These are phyloP conservation scores for Mesembrinibis cayennensis DNA, from an alignment of 2,113 vertebrate species.

Conservation along the genomic window DNA sequence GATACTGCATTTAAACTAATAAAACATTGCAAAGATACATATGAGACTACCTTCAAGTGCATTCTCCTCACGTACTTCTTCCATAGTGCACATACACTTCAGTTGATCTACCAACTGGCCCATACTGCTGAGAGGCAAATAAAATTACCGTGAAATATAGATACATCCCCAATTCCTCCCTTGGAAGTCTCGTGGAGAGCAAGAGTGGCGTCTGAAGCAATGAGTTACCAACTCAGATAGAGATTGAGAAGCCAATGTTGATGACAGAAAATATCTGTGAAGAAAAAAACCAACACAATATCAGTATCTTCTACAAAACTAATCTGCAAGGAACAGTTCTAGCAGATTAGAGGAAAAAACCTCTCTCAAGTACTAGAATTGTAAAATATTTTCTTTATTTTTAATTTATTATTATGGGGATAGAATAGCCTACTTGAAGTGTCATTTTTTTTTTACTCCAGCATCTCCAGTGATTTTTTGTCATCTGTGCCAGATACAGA, in stretches of 20 bases:
- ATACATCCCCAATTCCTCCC: neutral
- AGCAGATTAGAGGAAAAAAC: neutral
- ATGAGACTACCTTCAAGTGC: neutral
- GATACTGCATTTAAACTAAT: neutral
- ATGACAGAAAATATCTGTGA: neutral
- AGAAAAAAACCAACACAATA: neutral
- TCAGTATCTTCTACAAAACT: neutral
- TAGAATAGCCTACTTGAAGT: neutral
- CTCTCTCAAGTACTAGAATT: neutral
- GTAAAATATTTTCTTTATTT: neutral
- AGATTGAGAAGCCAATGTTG: neutral
- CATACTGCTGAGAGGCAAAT: neutral
- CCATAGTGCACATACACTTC: neutral
- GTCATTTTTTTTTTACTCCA: neutral
- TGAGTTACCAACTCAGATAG: neutral
- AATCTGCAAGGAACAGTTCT: neutral
- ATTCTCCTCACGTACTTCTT: neutral
- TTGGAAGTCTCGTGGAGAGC: neutral
- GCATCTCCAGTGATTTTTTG: neutral
- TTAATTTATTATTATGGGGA: neutral
- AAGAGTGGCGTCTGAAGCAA: neutral
- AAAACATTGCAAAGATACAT: neutral
- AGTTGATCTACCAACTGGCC: neutral
- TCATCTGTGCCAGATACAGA: neutral
- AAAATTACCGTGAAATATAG: neutral